Evolutionary conservation across 2,113 vertebrate genomes (phyloP).

Genomic region (Passer montanus): DNA sequence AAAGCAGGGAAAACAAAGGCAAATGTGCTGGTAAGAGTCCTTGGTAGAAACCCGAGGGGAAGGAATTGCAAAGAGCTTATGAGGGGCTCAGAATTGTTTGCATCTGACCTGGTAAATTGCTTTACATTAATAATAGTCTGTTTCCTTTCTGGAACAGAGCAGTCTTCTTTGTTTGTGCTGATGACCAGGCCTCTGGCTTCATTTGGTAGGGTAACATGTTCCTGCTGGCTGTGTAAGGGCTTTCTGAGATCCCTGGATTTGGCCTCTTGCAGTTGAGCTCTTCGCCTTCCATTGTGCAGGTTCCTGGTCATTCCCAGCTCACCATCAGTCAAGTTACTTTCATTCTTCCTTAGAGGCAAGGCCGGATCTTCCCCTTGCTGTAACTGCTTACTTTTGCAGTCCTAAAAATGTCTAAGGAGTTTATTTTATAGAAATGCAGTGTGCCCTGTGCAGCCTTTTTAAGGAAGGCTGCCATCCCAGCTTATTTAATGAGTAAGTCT

Average conservation of each 20-base stretch:
- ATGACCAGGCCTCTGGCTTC: neutral
- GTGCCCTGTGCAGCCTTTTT: neutral
- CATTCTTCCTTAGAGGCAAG: neutral
- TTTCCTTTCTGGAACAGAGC: neutral
- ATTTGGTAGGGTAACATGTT: neutral
- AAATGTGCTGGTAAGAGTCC: neutral
- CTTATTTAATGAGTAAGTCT: neutral
- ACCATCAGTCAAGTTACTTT: neutral
- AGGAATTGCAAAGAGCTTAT: neutral
- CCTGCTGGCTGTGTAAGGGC: neutral
- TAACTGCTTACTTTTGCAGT: neutral
- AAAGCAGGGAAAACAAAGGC: neutral
- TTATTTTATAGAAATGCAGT: neutral
- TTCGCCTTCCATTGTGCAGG: neutral
- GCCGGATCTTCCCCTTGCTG: neutral
- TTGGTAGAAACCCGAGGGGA: neutral
- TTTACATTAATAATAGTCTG: neutral
- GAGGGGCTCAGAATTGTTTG: neutral
- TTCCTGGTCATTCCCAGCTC: neutral
- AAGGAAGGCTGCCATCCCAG: neutral
- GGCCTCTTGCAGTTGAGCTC: neutral
- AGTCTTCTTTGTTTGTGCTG: neutral
- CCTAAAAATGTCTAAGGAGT: neutral
- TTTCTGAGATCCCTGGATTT: fast-evolving
- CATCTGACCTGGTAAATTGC: neutral